phyloP scores from a whole-genome alignment of 2,888 invertebrate species.

The Anodontia alba region DNA sequence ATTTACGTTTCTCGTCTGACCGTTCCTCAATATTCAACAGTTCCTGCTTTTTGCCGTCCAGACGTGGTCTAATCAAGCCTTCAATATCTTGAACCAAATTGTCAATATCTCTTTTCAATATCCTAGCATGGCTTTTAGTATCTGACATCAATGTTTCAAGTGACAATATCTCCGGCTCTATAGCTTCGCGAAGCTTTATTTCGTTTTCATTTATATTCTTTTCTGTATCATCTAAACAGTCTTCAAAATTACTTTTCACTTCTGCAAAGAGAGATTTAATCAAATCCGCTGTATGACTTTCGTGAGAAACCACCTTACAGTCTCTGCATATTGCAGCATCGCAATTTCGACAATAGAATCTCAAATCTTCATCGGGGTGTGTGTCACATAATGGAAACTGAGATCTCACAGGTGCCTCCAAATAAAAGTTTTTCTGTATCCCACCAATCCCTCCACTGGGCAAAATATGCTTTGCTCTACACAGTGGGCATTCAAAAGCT shows the following conservation, averaged over 20 bases:
- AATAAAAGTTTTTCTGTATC: neutral
- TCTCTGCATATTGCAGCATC: neutral
- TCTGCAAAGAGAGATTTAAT: neutral
- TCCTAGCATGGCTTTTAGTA: neutral
- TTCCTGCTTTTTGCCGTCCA: neutral
- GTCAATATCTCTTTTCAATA: neutral
- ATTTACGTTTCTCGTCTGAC: neutral
- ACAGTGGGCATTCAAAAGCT: neutral
- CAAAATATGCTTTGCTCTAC: neutral
- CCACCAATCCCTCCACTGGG: neutral
- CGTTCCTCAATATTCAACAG: neutral
- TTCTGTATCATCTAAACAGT: neutral
- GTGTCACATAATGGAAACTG: neutral
- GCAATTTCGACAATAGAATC: neutral
- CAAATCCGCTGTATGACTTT: neutral
- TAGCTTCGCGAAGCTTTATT: neutral
- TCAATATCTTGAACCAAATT: neutral
- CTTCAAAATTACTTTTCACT: neutral
- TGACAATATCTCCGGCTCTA: neutral
- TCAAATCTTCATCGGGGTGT: neutral
- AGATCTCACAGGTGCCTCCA: neutral
- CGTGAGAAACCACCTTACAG: neutral
- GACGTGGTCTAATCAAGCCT: neutral
- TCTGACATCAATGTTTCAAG: neutral
- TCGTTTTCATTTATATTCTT: constrained; percentile 2